phyloP scores from a whole-genome alignment of 2,113 vertebrate species.

The Ptilorrhoa leucosticta region DNA sequence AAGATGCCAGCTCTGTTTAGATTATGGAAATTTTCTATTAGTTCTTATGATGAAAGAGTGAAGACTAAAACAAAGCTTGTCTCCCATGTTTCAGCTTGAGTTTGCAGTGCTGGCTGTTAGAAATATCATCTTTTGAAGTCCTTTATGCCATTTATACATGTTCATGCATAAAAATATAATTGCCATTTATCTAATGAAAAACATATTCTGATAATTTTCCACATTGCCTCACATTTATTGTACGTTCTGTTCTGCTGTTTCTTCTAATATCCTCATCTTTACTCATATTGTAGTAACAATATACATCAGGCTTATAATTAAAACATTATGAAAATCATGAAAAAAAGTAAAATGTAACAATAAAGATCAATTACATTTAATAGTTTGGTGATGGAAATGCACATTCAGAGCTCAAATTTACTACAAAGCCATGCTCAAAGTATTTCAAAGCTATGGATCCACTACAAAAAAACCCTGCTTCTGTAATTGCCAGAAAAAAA shows the following conservation, averaged over 20 bases:
- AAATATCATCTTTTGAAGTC: constrained; percentile 23
- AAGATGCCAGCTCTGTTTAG: neutral
- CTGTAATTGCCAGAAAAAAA: neutral
- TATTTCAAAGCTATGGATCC: neutral
- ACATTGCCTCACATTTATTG: neutral
- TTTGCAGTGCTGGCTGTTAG: neutral
- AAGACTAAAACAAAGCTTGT: neutral
- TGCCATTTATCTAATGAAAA: constrained; percentile 12
- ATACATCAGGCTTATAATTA: neutral
- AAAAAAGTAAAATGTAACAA: neutral
- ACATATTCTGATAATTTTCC: neutral
- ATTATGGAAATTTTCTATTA: neutral
- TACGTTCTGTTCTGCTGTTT: neutral
- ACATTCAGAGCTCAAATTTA: neutral
- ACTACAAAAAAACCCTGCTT: neutral
- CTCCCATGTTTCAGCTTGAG: neutral
- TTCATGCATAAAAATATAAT: neutral
- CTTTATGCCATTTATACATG: neutral
- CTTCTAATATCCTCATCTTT: neutral
- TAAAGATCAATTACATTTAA: constrained; percentile 1
- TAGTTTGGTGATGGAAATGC: neutral
- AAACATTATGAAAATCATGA: neutral
- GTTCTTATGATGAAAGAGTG: neutral
- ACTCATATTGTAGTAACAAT: neutral
- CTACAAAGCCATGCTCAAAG: neutral